Percentiles rank a stretch among this genome's conserved stretches.
These are phyloP conservation scores for Artibeus jamaicensis DNA, from an alignment of 2,797 vertebrate genomes.

Conservation along the genomic window DNA sequence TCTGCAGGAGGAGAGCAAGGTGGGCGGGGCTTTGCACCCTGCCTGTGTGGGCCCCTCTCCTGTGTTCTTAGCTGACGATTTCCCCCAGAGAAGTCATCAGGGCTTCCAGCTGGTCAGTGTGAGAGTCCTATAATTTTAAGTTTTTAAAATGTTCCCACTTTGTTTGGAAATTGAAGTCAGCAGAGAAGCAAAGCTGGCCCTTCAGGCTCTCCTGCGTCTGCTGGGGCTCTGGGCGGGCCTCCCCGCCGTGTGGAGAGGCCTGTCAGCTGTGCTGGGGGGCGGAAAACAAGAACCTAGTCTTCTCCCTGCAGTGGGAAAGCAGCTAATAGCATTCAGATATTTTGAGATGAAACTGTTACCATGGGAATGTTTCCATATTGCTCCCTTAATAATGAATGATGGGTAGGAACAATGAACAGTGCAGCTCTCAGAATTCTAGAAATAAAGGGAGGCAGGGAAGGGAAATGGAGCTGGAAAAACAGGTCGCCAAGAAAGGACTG, in stretches of 20 bases:
- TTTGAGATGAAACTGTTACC: slow-evolving; percentile 71
- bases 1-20: neutral
- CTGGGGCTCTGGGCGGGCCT: neutral
- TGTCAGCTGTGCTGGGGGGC: slow-evolving; percentile 1
- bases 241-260: neutral
- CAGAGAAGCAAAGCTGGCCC: neutral
- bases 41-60: neutral
- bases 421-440: slow-evolving; percentile 61
- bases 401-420: slow-evolving; percentile 51
- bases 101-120: neutral
- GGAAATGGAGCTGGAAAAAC: slow-evolving; percentile 36
- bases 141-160: slow-evolving; percentile 9
- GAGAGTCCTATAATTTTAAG: neutral
- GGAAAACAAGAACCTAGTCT: neutral
- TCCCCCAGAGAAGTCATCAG: neutral
- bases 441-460: slow-evolving; percentile 51
- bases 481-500: neutral
- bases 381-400: slow-evolving; percentile 50
- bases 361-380: slow-evolving; percentile 62
- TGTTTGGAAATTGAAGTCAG: neutral
- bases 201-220: neutral
- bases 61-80: neutral
- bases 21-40: neutral
- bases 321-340: slow-evolving; percentile 71
- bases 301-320: slow-evolving; percentile 61